Percentiles rank a stretch among this genome's conserved stretches.
These are phyloP conservation scores for Clanis bilineata DNA, from an alignment of 2,888 invertebrate genomes.

Conservation along the genomic window DNA sequence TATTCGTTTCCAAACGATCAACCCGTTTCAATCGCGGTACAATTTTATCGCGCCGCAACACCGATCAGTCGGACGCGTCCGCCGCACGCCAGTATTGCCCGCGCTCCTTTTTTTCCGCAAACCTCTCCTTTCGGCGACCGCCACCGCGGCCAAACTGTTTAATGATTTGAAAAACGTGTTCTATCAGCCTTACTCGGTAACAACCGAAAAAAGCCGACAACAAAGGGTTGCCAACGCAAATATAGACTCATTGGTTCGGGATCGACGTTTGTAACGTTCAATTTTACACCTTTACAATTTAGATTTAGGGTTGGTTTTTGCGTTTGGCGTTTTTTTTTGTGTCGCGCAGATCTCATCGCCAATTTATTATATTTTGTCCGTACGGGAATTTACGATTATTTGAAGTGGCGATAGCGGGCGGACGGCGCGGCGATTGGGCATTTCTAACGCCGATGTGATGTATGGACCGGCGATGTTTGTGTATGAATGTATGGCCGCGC, in stretches of 20 bases:
- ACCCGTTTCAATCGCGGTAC: constrained; percentile 35
- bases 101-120: constrained; percentile 51
- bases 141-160: constrained; percentile 78
- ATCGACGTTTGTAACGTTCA: constrained; percentile 33
- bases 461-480: constrained; percentile 51
- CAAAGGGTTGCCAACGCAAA: constrained; percentile 78
- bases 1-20: constrained; percentile 54
- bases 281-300: constrained; percentile 43
- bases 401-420: constrained; percentile 70
- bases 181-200: constrained; percentile 80
- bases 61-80: constrained; percentile 58
- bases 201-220: constrained; percentile 80
- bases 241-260: constrained; percentile 65
- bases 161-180: constrained; percentile 83
- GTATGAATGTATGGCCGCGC: constrained; percentile 3
- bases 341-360: constrained; percentile 79
- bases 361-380: constrained; percentile 82
- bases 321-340: constrained; percentile 28
- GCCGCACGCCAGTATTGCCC: constrained; percentile 58
- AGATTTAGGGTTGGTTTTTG: constrained; percentile 24
- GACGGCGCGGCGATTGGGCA: constrained; percentile 63
- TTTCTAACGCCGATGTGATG: constrained; percentile 72
- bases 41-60: constrained; percentile 62
- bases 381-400: constrained; percentile 80
- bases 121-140: constrained; percentile 66